These are phyloP conservation scores for Biston betularia DNA, from an alignment of 2,888 invertebrate species.

Conservation along the genomic window DNA sequence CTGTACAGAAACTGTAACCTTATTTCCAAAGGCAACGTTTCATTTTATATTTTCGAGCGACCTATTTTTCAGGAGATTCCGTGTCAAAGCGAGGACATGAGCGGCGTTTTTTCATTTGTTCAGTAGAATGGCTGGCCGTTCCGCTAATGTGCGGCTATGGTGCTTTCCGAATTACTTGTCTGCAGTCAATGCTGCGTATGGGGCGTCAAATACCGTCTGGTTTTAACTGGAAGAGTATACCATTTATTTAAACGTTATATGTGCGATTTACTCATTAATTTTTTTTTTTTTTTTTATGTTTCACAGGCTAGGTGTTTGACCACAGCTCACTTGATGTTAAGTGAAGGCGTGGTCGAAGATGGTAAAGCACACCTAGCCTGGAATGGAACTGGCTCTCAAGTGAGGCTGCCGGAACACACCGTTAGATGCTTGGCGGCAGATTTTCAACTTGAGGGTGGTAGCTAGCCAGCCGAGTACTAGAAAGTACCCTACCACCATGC, in stretches of 20 bases:
- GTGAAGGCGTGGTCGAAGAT: no score
- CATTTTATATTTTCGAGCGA: slow-evolving; percentile 38
- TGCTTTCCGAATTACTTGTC: slow-evolving; percentile 28
- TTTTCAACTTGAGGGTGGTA: no score
- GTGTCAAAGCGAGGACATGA: slow-evolving; percentile 36
- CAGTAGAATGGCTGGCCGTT: slow-evolving; percentile 25
- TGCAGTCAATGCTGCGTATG: slow-evolving; percentile 17
- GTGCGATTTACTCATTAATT: background rate
- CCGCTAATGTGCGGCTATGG: slow-evolving; percentile 26
- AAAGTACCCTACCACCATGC: no score
- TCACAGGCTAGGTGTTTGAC: no score
- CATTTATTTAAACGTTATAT: slow-evolving; percentile 8
- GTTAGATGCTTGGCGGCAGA: no score
- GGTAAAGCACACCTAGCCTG: no score
- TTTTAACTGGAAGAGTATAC: slow-evolving; percentile 8
- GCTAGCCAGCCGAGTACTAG: no score
- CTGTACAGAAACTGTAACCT: slow-evolving; percentile 3
- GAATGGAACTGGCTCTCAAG: no score
- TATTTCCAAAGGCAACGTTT: slow-evolving; percentile 22
- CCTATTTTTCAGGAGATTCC: slow-evolving; percentile 35
- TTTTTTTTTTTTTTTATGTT: no score
- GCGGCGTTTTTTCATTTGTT: slow-evolving; percentile 34
- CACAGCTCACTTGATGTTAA: no score
- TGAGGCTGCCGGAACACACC: no score
- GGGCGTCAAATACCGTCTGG: slow-evolving; percentile 2